Percentiles rank a stretch among this genome's conserved stretches.
Evolutionary conservation across 2,797 vertebrate genomes (phyloP).

Genomic region (Hephaestus fuliginosus): DNA sequence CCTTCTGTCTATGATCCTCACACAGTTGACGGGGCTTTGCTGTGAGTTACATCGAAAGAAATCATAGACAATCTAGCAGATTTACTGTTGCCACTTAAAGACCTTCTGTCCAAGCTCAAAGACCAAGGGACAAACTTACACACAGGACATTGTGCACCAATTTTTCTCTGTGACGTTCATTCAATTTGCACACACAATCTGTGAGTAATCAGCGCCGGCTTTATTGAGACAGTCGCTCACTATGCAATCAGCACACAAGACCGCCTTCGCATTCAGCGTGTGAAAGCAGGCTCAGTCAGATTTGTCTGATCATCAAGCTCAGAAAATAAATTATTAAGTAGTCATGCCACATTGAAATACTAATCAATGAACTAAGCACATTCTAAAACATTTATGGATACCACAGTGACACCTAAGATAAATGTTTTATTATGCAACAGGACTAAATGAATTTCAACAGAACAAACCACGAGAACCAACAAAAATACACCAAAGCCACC

Average conservation of each 20-base stretch:
- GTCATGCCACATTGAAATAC: background rate
- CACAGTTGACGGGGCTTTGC: constrained; percentile 31
- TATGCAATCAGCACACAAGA: constrained; percentile 15
- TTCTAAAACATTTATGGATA: constrained; percentile 4
- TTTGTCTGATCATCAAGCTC: constrained; percentile 1
- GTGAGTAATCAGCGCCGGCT: constrained; percentile 5
- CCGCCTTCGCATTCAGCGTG: constrained; percentile 15
- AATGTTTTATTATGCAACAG: constrained; percentile 6
- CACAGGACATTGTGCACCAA: background rate
- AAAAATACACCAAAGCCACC: background rate
- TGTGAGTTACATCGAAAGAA: constrained; percentile 21
- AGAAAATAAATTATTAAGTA: background rate
- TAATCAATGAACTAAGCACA: background rate
- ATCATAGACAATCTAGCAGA: background rate
- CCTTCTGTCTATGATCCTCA: constrained; percentile 48
- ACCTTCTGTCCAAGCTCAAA: background rate
- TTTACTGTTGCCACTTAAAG: background rate
- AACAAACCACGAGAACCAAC: background rate
- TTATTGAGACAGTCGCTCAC: constrained; percentile 23
- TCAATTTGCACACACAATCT: constrained; percentile 27
- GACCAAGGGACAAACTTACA: constrained; percentile 9
- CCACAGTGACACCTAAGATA: background rate
- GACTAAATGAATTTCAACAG: background rate
- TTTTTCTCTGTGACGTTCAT: constrained; percentile 16
- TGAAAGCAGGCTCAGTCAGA: constrained; percentile 22